Evolutionary conservation across 2,113 vertebrate species (phyloP).

Genomic region (Percopsis transmontana): DNA sequence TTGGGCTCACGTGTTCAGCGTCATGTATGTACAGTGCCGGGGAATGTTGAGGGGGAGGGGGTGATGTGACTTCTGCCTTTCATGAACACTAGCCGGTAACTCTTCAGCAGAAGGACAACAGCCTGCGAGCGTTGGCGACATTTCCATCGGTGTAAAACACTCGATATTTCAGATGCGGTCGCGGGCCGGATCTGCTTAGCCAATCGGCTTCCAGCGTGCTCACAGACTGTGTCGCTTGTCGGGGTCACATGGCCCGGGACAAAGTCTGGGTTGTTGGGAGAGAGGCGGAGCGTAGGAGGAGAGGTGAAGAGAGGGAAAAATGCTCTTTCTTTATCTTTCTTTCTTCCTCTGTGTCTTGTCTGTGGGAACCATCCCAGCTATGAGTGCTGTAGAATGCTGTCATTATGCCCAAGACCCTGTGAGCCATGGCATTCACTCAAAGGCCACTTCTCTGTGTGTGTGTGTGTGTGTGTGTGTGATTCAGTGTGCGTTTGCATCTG

Average conservation of each 20-base stretch:
- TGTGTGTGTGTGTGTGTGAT: background rate
- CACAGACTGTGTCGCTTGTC: background rate
- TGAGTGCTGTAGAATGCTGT: slow-evolving; percentile 73
- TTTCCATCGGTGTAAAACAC: background rate
- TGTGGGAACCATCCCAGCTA: slow-evolving; percentile 76
- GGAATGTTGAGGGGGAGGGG: slow-evolving; percentile 35
- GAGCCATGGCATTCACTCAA: slow-evolving; percentile 58
- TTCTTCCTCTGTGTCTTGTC: slow-evolving; percentile 70
- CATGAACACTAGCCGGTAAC: background rate
- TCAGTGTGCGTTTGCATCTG: slow-evolving; percentile 20
- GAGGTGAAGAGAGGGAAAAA: slow-evolving; percentile 72
- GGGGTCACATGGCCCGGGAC: slow-evolving; percentile 58
- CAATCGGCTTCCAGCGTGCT: slow-evolving; percentile 30
- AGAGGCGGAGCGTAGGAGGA: slow-evolving; percentile 64
- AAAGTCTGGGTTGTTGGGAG: slow-evolving; percentile 66
- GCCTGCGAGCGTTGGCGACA: too few relatives aligned
- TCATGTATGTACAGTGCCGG: slow-evolving; percentile 30
- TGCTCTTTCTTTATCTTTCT: slow-evolving; percentile 38
- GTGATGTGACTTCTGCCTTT: slow-evolving; percentile 18
- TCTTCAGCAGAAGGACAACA: too few relatives aligned
- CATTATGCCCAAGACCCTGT: slow-evolving; percentile 70
- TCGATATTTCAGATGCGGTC: slow-evolving; percentile 3
- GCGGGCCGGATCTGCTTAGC: slow-evolving; percentile 15
- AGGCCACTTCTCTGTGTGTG: slow-evolving; percentile 45
- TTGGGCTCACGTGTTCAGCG: slow-evolving; percentile 42